Conservation (phyloP, 2,888 invertebrate species). For the Hirtodrosophila histrioides region DNA sequence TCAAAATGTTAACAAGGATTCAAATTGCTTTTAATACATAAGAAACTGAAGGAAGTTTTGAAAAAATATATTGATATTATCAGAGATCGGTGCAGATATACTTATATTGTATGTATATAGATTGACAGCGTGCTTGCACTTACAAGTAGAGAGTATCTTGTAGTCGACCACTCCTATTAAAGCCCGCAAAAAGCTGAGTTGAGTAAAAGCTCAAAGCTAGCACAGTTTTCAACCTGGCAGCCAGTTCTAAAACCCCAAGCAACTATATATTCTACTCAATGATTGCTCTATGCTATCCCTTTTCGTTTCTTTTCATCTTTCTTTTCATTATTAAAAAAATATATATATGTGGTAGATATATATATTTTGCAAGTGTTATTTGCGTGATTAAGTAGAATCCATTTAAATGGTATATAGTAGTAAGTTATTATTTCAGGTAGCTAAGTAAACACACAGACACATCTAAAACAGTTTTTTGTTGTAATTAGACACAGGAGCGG, state of each 20-base stretch:
- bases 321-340: background rate
- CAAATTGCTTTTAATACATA: too few species aligned
- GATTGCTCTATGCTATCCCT: too few species aligned
- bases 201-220: slow-evolving; percentile 12
- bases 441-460: slow-evolving; percentile 10
- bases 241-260: background rate
- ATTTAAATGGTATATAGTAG: background rate
- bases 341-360: too few species aligned
- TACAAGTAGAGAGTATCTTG: background rate
- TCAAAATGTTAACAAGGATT: too few species aligned
- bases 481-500: slow-evolving; percentile 21
- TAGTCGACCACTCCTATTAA: background rate
- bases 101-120: too few species aligned
- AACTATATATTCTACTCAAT: too few species aligned
- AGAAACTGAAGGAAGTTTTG: background rate
- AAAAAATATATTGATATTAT: too few species aligned
- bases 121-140: too few species aligned
- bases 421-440: background rate
- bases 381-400: background rate
- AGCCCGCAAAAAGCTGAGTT: background rate
- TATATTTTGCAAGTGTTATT: too few species aligned
- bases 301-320: too few species aligned
- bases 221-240: background rate
- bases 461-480: slow-evolving; percentile 1
- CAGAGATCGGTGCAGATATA: too few species aligned